Evolutionary conservation across 2,113 vertebrate genomes (phyloP).

Genomic region (Calidris pygmaea): DNA sequence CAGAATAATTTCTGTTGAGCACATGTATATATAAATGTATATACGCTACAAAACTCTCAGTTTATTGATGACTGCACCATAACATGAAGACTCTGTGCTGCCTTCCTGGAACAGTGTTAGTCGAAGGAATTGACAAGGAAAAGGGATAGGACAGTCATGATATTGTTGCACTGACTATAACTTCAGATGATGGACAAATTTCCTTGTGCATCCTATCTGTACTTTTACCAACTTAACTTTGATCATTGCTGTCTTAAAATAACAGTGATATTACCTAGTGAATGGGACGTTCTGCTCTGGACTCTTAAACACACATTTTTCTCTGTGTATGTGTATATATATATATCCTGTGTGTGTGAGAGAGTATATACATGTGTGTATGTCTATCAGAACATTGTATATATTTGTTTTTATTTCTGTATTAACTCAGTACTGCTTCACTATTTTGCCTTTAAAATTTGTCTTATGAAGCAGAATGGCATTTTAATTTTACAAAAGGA

Average conservation of each 20-base stretch:
- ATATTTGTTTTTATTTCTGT: not conserved
- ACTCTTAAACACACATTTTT: not conserved
- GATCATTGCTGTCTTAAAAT: too few relatives aligned
- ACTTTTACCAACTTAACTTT: not conserved
- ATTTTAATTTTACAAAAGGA: not conserved
- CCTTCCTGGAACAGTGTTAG: not conserved
- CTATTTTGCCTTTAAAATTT: not conserved
- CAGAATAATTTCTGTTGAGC: not conserved
- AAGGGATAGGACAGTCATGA: not conserved
- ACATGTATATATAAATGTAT: not conserved
- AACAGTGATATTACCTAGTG: not conserved
- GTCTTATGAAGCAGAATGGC: not conserved
- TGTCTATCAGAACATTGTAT: not conserved
- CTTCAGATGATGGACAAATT: not conserved
- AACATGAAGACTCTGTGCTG: fast-evolving
- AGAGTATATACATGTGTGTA: too few relatives aligned
- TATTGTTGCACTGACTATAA: not conserved
- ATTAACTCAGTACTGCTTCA: not conserved
- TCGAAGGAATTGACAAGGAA: not conserved
- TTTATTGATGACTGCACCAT: not conserved
- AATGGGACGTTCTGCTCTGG: not conserved
- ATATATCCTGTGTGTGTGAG: not conserved
- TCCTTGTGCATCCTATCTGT: not conserved
- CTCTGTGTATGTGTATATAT: fast-evolving
- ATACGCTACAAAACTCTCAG: not conserved